Conservation (phyloP, 2,888 invertebrate species). For the Drosophila neonasuta region DNA sequence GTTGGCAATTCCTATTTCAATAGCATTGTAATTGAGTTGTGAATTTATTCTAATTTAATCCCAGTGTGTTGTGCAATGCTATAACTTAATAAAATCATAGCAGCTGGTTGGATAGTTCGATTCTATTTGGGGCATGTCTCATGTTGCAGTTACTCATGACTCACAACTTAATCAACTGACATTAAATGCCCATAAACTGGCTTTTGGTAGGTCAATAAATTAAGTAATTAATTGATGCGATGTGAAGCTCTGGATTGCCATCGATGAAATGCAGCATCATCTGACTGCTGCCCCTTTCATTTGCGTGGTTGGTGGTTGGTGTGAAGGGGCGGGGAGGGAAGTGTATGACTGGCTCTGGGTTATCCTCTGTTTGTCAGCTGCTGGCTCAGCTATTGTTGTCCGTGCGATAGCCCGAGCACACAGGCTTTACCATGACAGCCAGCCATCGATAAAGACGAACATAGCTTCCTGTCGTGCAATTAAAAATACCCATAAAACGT, state of each 20-base stretch:
- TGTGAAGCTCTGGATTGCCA: constrained; percentile 25
- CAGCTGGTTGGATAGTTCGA: neutral
- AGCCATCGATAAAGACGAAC: constrained; percentile 26
- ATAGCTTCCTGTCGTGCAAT: constrained; percentile 47
- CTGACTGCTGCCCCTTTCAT: constrained; percentile 4
- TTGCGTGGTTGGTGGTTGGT: neutral
- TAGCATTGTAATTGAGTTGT: constrained; percentile 64
- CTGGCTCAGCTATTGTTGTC: constrained; percentile 34
- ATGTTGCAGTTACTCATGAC: neutral
- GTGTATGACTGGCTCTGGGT: neutral
- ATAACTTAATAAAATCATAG: neutral
- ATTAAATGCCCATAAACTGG: constrained; percentile 42
- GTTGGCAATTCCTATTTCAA: constrained; percentile 59
- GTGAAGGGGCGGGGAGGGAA: neutral
- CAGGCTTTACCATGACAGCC: constrained; percentile 47
- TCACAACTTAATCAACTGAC: constrained; percentile 28
- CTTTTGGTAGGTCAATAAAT: constrained; percentile 50
- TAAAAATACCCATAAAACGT: constrained; percentile 69
- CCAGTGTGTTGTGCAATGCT: neutral
- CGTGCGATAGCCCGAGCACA: constrained; percentile 24
- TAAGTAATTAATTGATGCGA: constrained; percentile 56
- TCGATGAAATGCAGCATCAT: constrained; percentile 63
- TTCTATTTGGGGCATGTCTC: neutral
- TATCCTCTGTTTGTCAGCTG: constrained; percentile 6
- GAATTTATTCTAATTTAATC: constrained; percentile 55